These are phyloP conservation scores for Helicoverpa assulta DNA, from an alignment of 2,888 invertebrate species.

Conservation along the genomic window DNA sequence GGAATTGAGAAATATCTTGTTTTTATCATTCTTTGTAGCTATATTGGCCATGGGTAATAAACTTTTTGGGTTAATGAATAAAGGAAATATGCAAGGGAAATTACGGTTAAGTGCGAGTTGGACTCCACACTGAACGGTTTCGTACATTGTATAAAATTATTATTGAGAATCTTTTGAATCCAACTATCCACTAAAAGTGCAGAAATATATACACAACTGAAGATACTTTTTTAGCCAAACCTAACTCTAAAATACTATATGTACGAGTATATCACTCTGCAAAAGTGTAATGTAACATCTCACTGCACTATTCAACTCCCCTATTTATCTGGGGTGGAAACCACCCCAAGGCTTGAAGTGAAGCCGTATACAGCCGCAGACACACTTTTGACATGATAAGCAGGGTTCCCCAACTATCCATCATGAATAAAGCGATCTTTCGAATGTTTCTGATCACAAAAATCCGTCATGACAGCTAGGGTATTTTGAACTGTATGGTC, in stretches of 20 bases:
- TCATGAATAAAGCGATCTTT: slow-evolving; percentile 40
- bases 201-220: too few relatives aligned
- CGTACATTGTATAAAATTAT: too few relatives aligned
- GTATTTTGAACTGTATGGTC: neutral
- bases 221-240: neutral
- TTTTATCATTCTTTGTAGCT: neutral
- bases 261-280: neutral
- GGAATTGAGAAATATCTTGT: neutral
- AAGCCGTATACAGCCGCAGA: slow-evolving; percentile 21
- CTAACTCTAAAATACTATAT: neutral
- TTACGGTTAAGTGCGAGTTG: too few relatives aligned
- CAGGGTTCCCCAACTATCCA: slow-evolving; percentile 28
- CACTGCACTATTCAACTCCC: slow-evolving; percentile 4
- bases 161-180: too few relatives aligned
- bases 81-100: neutral
- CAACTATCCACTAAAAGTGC: too few relatives aligned
- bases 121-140: too few relatives aligned
- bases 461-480: neutral
- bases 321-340: slow-evolving; percentile 9
- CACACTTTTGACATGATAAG: slow-evolving; percentile 36
- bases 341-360: neutral
- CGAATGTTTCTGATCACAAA: slow-evolving; percentile 14
- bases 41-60: neutral
- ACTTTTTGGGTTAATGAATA: neutral
- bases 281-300: neutral